phyloP scores from a whole-genome alignment of 2,113 vertebrate genomes.

The Menidia beryllina region DNA sequence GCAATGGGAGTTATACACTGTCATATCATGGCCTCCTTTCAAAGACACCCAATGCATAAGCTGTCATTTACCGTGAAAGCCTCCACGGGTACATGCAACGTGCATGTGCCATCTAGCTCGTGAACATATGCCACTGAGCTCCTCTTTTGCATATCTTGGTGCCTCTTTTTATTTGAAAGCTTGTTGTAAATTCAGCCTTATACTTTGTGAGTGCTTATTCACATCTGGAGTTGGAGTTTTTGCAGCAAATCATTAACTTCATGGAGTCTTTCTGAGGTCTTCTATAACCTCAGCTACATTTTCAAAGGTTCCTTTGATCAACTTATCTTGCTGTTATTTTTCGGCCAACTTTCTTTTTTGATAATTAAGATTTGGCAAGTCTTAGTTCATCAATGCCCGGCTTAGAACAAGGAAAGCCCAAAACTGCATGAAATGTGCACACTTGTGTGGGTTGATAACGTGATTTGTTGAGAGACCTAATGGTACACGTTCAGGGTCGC shows the following conservation, averaged over 20 bases:
- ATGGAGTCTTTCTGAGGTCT: not conserved
- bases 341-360: too few relatives aligned
- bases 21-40: constrained; percentile 53
- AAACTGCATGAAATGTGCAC: not conserved
- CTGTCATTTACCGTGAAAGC: constrained; percentile 52
- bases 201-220: constrained; percentile 41
- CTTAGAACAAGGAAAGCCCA: not conserved
- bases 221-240: constrained; percentile 42
- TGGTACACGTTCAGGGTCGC: too few relatives aligned
- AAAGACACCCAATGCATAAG: constrained; percentile 45
- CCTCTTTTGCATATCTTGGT: constrained; percentile 4
- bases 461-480: constrained; percentile 3
- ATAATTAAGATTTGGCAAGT: not conserved
- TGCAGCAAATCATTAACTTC: constrained; percentile 39
- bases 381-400: constrained; percentile 18
- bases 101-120: constrained; percentile 16
- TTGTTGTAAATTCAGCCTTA: constrained; percentile 27
- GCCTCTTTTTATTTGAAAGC: constrained; percentile 33
- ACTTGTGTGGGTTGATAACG: constrained; percentile 3
- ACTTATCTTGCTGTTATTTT: constrained; percentile 13
- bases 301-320: constrained; percentile 22
- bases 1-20: constrained; percentile 55
- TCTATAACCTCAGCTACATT: constrained; percentile 14
- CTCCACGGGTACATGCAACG: constrained; percentile 29
- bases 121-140: constrained; percentile 33